Base-by-base conservation (phyloP, 2,113 vertebrate species). In the Dinomys branickii region DNA sequence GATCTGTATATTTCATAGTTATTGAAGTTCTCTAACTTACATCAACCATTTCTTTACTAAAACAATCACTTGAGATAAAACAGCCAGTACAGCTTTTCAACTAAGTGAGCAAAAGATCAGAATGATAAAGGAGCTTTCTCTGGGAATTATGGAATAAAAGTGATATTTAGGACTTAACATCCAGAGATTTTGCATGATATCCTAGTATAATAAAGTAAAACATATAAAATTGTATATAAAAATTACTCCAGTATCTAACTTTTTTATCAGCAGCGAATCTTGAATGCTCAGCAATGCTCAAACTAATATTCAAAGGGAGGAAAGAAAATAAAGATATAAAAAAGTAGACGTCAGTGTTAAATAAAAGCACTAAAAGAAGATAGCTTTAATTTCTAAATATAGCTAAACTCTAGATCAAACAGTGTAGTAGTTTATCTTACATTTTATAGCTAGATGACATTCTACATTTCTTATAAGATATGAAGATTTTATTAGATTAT, bases 401-500 rank as follows among this genome's bases (percentile, higher is more conserved):
- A 73, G 28, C 30, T 78, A 73, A 81, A 58, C 38, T 85, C 13
- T 75, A 82, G 61, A 83, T 86, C 65, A 90, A 87, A 54, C 2
- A 41, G 1, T 75, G 4, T 59, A 8, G 56, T 80, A 52, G 54
- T 38, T 93, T 30, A 44, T 19, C 75, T 41, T 41, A 30, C 2
- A 7, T 26, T 84, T 69, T 50, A 44, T 35, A 87, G 9, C 35
- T 87, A 63, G 26, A 77, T 85, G 50, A 5, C 6, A 77, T 82
- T 94, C 11, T 85, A 7, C 16, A 52, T 50, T 85, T 54, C 65
- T 82, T 94, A 75, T 2, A 88, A 88, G 10, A 78, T n/a, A 44
- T 19, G 10, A 33, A 85, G 41, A 96, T 84, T 94, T 88, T 73
- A 85, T 78, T 86, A 90, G 17, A 33, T 10, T 52, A 73, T 88